phyloP scores from a whole-genome alignment of 2,888 invertebrate species.

The Falcaria lacertinaria region DNA sequence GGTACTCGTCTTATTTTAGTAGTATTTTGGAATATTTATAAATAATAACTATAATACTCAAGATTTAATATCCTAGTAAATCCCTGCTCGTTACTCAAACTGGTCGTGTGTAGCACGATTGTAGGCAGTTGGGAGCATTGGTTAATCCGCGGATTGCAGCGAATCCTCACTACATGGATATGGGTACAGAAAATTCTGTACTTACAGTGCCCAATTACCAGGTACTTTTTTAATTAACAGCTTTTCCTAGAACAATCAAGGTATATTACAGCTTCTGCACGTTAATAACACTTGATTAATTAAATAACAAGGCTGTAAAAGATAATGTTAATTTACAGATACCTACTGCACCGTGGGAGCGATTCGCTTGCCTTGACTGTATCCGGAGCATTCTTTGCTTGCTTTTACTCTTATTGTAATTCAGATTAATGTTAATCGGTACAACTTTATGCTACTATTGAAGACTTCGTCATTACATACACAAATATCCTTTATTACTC shows the following conservation, averaged over 20 bases:
- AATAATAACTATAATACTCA: no score
- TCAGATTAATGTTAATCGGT: slow-evolving; percentile 31
- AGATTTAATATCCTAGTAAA: not conserved
- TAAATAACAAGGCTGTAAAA: not conserved
- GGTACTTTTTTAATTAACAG: no score
- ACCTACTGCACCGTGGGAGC: slow-evolving; percentile 39
- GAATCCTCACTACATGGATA: slow-evolving; percentile 26
- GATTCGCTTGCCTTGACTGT: slow-evolving; percentile 29
- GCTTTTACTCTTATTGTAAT: slow-evolving; percentile 26
- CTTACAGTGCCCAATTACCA: no score
- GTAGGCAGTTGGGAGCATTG: slow-evolving; percentile 41
- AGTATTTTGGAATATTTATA: no score
- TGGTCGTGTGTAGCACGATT: slow-evolving; percentile 23
- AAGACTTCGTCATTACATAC: not conserved
- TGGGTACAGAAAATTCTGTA: no score
- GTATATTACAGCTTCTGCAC: slow-evolving; percentile 7
- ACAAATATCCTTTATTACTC: not conserved
- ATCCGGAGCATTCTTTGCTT: slow-evolving; percentile 28
- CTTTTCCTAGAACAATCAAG: no score
- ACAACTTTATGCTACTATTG: slow-evolving; percentile 16
- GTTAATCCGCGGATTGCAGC: slow-evolving; percentile 45
- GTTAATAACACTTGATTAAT: slow-evolving; percentile 13
- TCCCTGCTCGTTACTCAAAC: not conserved
- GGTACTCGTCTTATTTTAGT: no score
- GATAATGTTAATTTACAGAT: slow-evolving; percentile 16